A percentile compares a stretch with the other conserved stretches of the same genome.
Conservation (phyloP, 2,797 vertebrate species). For the Centroberyx gerrardi region DNA sequence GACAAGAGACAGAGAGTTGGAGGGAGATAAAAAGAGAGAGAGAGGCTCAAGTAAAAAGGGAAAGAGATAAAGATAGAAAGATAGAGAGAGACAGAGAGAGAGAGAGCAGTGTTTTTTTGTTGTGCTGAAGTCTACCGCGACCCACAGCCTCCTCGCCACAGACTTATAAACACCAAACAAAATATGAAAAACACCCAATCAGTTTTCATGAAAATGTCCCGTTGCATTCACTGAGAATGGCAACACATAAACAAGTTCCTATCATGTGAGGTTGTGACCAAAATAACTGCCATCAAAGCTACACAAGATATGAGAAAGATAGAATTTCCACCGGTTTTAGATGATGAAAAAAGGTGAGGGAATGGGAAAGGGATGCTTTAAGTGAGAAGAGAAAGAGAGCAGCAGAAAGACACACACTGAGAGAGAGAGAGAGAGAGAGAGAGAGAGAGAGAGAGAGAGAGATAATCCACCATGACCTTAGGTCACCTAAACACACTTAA, state of each 20-base stretch:
- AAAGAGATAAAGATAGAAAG: conserved; percentile 12
- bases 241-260: conserved; percentile 24
- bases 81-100: conserved; percentile 3
- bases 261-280: conserved; percentile 29
- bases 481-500: too few relatives aligned
- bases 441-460: not conserved
- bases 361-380: not conserved
- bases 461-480: not conserved
- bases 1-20: conserved; percentile 6
- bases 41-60: not conserved
- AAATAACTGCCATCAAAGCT: conserved; percentile 55
- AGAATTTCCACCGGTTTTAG: conserved; percentile 19
- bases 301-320: not conserved
- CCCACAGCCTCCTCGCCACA: conserved; percentile 63
- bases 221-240: conserved; percentile 27
- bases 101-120: conserved; percentile 35
- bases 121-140: conserved; percentile 43
- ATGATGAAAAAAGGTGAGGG: not conserved
- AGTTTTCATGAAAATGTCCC: conserved; percentile 40
- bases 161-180: conserved; percentile 58
- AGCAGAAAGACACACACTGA: not conserved
- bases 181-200: conserved; percentile 69
- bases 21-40: conserved; percentile 14
- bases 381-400: conserved; percentile 2
- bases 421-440: not conserved